phyloP scores from a whole-genome alignment of 2,888 invertebrate genomes.

The Choreutis nemorana region DNA sequence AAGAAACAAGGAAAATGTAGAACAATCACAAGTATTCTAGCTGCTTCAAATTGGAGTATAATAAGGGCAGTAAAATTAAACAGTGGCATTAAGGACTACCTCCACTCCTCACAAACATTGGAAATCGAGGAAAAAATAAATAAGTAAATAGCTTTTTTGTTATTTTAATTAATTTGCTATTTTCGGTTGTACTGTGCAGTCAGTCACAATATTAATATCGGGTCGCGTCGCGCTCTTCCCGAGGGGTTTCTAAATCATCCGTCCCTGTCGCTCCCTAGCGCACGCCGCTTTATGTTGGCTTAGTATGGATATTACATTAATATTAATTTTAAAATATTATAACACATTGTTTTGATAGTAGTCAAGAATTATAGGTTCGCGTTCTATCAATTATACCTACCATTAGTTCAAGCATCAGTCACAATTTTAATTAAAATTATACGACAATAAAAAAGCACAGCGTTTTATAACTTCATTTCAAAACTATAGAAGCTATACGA shows the following conservation, averaged over 20 bases:
- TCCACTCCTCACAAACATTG: no score
- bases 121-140: no score
- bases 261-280: slow-evolving; percentile 64
- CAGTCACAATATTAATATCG: slow-evolving; percentile 66
- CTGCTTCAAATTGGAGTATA: no score
- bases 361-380: neutral
- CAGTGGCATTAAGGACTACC: no score
- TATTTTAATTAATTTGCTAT: slow-evolving; percentile 7
- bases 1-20: no score
- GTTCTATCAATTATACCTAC: neutral
- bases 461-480: neutral
- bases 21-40: no score
- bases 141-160: no score
- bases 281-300: slow-evolving; percentile 28
- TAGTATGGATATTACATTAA: slow-evolving; percentile 21
- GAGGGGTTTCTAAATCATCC: slow-evolving; percentile 67
- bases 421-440: no score
- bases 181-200: slow-evolving; percentile 23
- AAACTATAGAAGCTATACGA: slow-evolving; percentile 2
- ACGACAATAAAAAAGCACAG: no score
- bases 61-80: no score
- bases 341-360: neutral
- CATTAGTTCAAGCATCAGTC: no score
- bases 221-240: slow-evolving; percentile 61
- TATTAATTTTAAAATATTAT: neutral